Percentiles rank a stretch among this genome's conserved stretches.
These are phyloP conservation scores for Agriopis aurantiaria DNA, from an alignment of 2,888 invertebrate genomes.

Conservation along the genomic window DNA sequence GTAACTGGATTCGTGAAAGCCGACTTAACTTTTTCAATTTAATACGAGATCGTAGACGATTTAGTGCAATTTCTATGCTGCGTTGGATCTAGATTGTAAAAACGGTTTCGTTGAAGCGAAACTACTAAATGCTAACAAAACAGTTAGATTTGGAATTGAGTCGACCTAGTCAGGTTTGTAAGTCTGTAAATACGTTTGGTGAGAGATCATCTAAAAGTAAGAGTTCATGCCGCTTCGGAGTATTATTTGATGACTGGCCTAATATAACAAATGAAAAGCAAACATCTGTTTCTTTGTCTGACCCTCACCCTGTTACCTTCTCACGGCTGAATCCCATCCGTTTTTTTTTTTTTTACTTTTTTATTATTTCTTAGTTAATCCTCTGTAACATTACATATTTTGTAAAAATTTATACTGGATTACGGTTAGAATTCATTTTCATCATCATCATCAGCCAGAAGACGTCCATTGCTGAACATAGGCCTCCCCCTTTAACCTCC, in stretches of 20 bases:
- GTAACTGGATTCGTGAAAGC: conserved; percentile 23
- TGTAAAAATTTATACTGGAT: too few relatives aligned
- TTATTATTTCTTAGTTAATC: too few relatives aligned
- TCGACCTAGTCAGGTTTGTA: conserved; percentile 1
- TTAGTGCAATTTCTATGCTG: conserved; percentile 14
- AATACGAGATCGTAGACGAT: conserved; percentile 18
- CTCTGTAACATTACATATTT: too few relatives aligned
- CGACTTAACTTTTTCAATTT: conserved; percentile 17
- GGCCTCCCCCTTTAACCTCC: too few relatives aligned
- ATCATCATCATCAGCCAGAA: too few relatives aligned
- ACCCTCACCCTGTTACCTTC: too few relatives aligned
- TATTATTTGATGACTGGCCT: too few relatives aligned
- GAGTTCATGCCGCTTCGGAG: not conserved
- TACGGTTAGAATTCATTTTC: too few relatives aligned
- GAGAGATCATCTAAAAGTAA: conserved; percentile 16
- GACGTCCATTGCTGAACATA: not conserved
- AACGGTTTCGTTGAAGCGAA: conserved; percentile 13
- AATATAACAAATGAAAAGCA: too few relatives aligned
- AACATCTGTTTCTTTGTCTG: too few relatives aligned
- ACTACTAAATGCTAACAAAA: conserved; percentile 6
- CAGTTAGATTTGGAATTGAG: conserved; percentile 6
- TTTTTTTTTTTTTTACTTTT: too few relatives aligned
- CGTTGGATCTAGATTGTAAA: conserved; percentile 12
- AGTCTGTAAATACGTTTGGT: not conserved
- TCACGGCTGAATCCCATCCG: too few relatives aligned